A percentile compares a stretch with the other conserved stretches of the same genome.
These are phyloP conservation scores for Amazona guildingii DNA, from an alignment of 2,113 vertebrate species.

Conservation along the genomic window DNA sequence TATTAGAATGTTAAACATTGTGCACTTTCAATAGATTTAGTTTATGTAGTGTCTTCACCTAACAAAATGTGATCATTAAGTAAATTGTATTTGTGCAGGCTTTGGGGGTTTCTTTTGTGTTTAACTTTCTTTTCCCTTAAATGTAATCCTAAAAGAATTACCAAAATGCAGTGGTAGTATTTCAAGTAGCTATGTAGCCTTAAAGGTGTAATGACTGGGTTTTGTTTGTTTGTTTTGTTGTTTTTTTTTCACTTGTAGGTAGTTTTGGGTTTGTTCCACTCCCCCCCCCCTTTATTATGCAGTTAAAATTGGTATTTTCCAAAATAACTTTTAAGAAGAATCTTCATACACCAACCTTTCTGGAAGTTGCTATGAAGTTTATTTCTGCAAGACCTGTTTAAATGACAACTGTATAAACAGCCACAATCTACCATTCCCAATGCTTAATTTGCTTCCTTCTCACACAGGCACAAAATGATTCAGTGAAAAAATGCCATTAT, in stretches of 20 bases:
- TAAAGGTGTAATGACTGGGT: neutral
- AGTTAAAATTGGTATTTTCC: constrained; percentile 42
- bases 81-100: neutral
- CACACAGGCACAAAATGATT: neutral
- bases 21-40: neutral
- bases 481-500: neutral
- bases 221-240: neutral
- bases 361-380: neutral
- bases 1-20: neutral
- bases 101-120: neutral
- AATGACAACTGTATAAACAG: neutral
- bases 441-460: neutral
- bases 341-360: neutral
- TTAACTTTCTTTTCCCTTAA: neutral
- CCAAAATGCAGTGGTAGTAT: neutral
- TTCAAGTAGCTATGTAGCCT: neutral
- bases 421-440: neutral
- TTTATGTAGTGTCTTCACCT: neutral
- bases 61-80: neutral
- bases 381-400: neutral
- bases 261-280: neutral
- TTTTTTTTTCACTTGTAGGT: neutral
- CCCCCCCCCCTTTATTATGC: neutral
- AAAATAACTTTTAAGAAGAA: neutral
- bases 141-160: neutral